phyloP scores from a whole-genome alignment of 2,113 vertebrate species.

The Dermatemys mawii region DNA sequence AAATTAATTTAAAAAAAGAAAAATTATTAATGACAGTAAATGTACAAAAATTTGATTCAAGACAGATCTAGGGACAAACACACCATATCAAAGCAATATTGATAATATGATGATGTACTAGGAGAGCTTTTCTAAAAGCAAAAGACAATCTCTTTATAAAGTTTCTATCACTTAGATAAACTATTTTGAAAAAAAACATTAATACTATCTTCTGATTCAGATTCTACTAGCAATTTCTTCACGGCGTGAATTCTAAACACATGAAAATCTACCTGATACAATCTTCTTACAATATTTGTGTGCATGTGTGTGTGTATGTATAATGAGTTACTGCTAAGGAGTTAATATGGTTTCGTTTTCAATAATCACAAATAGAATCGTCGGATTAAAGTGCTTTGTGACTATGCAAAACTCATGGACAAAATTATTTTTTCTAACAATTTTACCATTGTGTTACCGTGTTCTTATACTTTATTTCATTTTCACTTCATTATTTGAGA shows the following conservation, averaged over 20 bases:
- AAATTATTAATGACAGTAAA: not conserved
- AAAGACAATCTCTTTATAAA: not conserved
- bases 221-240: not conserved
- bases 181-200: not conserved
- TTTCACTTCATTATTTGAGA: not conserved
- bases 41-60: not conserved
- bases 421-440: not conserved
- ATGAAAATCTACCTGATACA: not conserved
- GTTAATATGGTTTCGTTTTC: not conserved
- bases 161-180: not conserved
- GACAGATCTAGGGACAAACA: not conserved
- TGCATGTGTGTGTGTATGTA: too few species aligned
- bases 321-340: too few species aligned
- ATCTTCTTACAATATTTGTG: not conserved
- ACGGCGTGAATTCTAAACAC: not conserved
- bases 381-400: accelerated
- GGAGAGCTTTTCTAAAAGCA: too few species aligned
- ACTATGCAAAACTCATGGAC: not conserved
- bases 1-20: not conserved
- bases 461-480: not conserved
- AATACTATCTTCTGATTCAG: not conserved
- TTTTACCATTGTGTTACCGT: not conserved
- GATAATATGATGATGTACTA: not conserved
- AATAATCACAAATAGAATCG: not conserved
- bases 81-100: not conserved